phyloP scores from a whole-genome alignment of 2,888 invertebrate species.

The Dynastes hyllus region DNA sequence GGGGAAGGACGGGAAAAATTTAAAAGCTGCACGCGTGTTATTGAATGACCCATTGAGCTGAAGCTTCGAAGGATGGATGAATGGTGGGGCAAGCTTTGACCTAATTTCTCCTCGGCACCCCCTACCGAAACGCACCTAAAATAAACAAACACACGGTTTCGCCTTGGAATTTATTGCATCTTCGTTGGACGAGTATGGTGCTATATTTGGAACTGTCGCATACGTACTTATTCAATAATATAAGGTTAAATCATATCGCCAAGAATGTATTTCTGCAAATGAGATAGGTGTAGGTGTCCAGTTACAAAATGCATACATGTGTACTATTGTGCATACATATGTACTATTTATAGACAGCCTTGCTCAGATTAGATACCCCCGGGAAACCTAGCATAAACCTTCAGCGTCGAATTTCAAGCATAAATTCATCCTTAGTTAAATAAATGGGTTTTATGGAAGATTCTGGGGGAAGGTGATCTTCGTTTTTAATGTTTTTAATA shows the following conservation, averaged over 20 bases:
- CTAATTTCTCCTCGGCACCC: constrained; percentile 58
- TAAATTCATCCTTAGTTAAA: no score
- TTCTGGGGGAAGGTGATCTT: no score
- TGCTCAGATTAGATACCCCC: no score
- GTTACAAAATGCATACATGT: no score
- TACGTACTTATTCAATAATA: background rate
- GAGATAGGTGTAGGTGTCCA: no score
- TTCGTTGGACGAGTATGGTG: background rate
- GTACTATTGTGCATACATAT: no score
- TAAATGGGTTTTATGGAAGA: no score
- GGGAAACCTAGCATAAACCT: no score
- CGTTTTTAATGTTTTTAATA: no score
- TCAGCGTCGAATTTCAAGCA: no score
- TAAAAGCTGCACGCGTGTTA: constrained; percentile 53
- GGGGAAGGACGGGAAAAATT: constrained; percentile 23
- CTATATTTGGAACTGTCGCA: constrained; percentile 3
- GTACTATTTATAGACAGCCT: no score
- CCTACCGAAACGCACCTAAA: constrained; percentile 54
- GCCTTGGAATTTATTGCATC: constrained; percentile 51
- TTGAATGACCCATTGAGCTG: constrained; percentile 62
- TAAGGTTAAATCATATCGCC: background rate
- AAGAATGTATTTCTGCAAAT: no score
- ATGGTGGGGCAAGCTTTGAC: constrained; percentile 59
- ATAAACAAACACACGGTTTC: constrained; percentile 57
- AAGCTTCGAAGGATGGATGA: constrained; percentile 55